These are phyloP conservation scores for Prionchulus punctatus DNA, from an alignment of 2,888 invertebrate genomes.

Conservation along the genomic window DNA sequence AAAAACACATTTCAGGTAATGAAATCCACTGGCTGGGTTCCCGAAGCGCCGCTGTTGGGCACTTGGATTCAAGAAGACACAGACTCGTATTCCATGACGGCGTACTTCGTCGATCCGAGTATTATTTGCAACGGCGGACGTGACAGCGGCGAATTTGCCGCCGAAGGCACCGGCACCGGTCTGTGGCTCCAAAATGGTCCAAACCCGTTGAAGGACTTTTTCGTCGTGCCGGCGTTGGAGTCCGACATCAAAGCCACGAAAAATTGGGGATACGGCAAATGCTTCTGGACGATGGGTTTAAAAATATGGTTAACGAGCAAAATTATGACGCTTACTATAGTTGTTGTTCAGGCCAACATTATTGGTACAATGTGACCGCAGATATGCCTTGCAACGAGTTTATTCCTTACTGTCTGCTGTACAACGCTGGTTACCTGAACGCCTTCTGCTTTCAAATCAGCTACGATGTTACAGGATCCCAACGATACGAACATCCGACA, in stretches of 20 bases:
- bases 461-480: neutral
- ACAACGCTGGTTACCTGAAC: constrained; percentile 23
- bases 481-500: neutral
- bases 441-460: neutral
- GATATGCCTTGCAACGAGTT: constrained; percentile 25
- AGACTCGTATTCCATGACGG: constrained; percentile 17
- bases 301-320: neutral
- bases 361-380: constrained; percentile 22
- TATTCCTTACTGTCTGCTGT: constrained; percentile 26
- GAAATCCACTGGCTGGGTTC: neutral
- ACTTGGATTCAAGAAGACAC: no score
- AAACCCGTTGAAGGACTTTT: constrained; percentile 17
- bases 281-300: constrained; percentile 32
- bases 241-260: constrained; percentile 18
- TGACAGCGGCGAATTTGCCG: constrained; percentile 15
- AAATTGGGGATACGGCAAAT: constrained; percentile 29
- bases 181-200: constrained; percentile 30
- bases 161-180: constrained; percentile 26
- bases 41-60: neutral
- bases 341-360: constrained; percentile 22
- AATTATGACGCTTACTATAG: neutral
- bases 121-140: constrained; percentile 18
- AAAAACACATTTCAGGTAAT: no score
- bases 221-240: constrained; percentile 20
- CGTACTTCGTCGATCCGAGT: constrained; percentile 21